Evolutionary conservation across 2,113 vertebrate genomes (phyloP).

Genomic region (Megaceryle torquata): DNA sequence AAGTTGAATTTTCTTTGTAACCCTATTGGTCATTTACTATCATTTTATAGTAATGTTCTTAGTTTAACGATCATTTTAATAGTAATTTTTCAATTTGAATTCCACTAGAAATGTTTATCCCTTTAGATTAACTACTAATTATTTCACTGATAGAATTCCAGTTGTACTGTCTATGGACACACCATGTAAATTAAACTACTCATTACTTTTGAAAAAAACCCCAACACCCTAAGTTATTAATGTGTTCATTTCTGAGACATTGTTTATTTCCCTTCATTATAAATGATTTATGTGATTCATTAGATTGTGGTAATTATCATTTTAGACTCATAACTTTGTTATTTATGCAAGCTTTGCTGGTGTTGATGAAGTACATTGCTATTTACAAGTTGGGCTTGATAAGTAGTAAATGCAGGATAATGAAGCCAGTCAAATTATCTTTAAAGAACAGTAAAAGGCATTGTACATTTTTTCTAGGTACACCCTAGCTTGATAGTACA

Average conservation of each 20-base stretch:
- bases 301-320: conserved; percentile 76
- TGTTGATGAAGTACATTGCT: conserved; percentile 52
- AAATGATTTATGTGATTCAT: conserved; percentile 81
- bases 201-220: conserved; percentile 49
- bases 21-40: neutral
- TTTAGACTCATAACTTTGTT: conserved; percentile 68
- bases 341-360: conserved; percentile 46
- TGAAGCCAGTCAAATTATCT: conserved; percentile 42
- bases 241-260: conserved; percentile 53
- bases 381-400: conserved; percentile 50
- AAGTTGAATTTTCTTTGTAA: neutral
- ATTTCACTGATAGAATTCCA: conserved; percentile 65
- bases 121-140: conserved; percentile 73
- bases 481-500: neutral
- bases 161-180: conserved; percentile 53
- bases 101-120: conserved; percentile 45
- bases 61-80: conserved; percentile 50
- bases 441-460: conserved; percentile 26
- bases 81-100: conserved; percentile 58
- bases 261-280: conserved; percentile 75
- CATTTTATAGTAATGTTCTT: conserved; percentile 29
- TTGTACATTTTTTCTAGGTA: conserved; percentile 17
- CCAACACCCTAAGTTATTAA: conserved; percentile 59
- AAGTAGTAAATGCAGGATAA: conserved; percentile 42
- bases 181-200: conserved; percentile 69